Evolutionary conservation across 1,140 invertebrate species (phyloP).

Genomic region (Zaprionus taronus): DNA sequence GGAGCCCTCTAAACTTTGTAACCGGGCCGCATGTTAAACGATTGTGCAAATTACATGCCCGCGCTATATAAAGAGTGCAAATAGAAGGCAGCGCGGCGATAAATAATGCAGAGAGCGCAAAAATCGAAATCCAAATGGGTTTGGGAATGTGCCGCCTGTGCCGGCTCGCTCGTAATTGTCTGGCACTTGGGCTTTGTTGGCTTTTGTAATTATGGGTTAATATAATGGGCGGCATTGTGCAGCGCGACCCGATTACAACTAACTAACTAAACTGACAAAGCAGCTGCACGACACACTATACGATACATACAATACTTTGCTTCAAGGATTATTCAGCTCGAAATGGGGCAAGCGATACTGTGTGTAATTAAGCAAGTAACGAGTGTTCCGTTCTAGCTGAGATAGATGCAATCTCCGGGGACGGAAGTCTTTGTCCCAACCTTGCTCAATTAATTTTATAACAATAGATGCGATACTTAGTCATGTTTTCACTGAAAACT

Average conservation of each 20-base stretch:
- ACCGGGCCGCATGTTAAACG: slow-evolving; percentile 37
- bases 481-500: background rate
- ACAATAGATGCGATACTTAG: background rate
- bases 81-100: slow-evolving; percentile 49
- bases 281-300: background rate
- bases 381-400: background rate
- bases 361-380: slow-evolving; percentile 3
- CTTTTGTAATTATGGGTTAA: slow-evolving; percentile 46
- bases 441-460: background rate
- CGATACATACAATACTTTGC: background rate
- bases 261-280: background rate
- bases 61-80: slow-evolving; percentile 43
- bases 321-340: background rate
- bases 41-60: slow-evolving; percentile 55
- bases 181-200: slow-evolving; percentile 35
- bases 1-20: slow-evolving; percentile 26
- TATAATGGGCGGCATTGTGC: slow-evolving; percentile 24
- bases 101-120: slow-evolving; percentile 70
- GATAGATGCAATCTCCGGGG: background rate
- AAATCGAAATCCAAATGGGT: slow-evolving; percentile 15
- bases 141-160: slow-evolving; percentile 21
- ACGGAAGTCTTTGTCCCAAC: background rate
- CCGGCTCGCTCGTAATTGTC: slow-evolving; percentile 47
- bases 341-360: background rate
- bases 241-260: slow-evolving; percentile 16